Percentiles rank a stretch among this genome's conserved stretches.
Evolutionary conservation across 2,797 vertebrate species (phyloP).

Genomic region (Pitangus sulphuratus): DNA sequence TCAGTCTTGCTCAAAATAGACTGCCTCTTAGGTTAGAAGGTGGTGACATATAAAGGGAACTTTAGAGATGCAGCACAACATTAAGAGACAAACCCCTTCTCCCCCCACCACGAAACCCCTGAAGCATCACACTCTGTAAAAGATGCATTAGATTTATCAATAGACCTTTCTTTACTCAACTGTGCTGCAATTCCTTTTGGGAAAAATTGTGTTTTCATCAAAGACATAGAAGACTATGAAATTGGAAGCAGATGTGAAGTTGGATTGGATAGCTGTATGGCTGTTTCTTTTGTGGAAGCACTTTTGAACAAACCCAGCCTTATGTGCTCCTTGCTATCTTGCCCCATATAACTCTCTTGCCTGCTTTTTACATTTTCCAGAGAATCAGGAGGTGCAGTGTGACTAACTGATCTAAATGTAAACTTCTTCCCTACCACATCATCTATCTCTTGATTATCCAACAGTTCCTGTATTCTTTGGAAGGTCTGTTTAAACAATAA

Average conservation of each 20-base stretch:
- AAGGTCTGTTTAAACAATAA: constrained; percentile 13
- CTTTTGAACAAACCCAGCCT: constrained; percentile 43
- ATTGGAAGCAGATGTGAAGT: constrained; percentile 67
- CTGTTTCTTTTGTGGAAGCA: constrained; percentile 29
- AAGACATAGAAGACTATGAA: constrained; percentile 49
- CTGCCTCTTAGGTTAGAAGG: not conserved
- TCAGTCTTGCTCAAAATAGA: not conserved
- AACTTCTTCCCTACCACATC: not conserved
- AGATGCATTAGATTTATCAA: constrained; percentile 51
- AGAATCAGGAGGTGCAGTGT: not conserved
- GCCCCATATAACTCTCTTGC: not conserved
- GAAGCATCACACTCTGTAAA: constrained; percentile 25
- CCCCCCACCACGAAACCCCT: not conserved
- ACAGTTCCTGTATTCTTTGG: not conserved
- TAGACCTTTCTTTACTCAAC: constrained; percentile 57
- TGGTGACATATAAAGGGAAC: constrained; percentile 8
- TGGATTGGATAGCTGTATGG: constrained; percentile 18
- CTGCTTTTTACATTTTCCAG: constrained; percentile 50
- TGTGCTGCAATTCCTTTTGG: constrained; percentile 45
- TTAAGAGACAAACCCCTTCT: not conserved
- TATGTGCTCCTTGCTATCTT: constrained; percentile 29
- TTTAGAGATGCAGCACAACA: constrained; percentile 8
- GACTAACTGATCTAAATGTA: constrained; percentile 12
- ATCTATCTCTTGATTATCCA: constrained; percentile 25
- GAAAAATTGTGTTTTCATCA: constrained; percentile 59